phyloP scores from a whole-genome alignment of 2,888 invertebrate species.

The Sisyra terminalis region DNA sequence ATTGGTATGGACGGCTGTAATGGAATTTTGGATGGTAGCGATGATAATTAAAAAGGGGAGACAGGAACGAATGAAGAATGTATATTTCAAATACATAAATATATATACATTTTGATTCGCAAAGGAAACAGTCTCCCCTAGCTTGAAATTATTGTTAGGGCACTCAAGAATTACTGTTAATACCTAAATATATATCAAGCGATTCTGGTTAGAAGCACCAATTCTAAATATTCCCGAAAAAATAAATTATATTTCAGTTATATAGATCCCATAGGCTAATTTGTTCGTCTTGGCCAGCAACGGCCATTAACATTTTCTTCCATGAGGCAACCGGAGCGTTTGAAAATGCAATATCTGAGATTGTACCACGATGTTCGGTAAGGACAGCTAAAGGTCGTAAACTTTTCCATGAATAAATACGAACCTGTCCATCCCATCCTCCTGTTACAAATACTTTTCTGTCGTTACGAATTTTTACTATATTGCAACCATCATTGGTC shows the following conservation, averaged over 20 bases:
- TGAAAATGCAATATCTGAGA: constrained; percentile 59
- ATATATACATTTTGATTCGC: too few species aligned
- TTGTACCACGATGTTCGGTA: constrained; percentile 50
- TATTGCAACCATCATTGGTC: constrained; percentile 59
- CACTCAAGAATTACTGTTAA: too few species aligned
- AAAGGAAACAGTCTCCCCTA: too few species aligned
- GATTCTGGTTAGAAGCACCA: too few species aligned
- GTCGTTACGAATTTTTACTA: constrained; percentile 48
- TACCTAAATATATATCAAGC: too few species aligned
- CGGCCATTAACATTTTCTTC: constrained; percentile 64
- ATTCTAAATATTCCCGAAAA: too few species aligned
- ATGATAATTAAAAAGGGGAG: too few species aligned
- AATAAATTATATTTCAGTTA: constrained; percentile 25
- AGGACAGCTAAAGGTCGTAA: constrained; percentile 54
- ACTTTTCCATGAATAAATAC: constrained; percentile 65
- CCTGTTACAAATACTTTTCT: constrained; percentile 56
- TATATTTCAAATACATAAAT: too few species aligned
- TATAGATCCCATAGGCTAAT: constrained; percentile 71
- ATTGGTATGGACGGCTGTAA: too few species aligned
- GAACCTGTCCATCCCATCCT: constrained; percentile 60
- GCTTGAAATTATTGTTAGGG: too few species aligned
- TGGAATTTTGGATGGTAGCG: too few species aligned
- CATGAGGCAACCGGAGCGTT: constrained; percentile 43
- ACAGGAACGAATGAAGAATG: too few species aligned
- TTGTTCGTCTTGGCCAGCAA: constrained; percentile 54